A percentile compares a stretch with the other conserved stretches of the same genome.
Evolutionary conservation across 2,888 invertebrate species (phyloP).

Genomic region (Chloroclysta siterata): DNA sequence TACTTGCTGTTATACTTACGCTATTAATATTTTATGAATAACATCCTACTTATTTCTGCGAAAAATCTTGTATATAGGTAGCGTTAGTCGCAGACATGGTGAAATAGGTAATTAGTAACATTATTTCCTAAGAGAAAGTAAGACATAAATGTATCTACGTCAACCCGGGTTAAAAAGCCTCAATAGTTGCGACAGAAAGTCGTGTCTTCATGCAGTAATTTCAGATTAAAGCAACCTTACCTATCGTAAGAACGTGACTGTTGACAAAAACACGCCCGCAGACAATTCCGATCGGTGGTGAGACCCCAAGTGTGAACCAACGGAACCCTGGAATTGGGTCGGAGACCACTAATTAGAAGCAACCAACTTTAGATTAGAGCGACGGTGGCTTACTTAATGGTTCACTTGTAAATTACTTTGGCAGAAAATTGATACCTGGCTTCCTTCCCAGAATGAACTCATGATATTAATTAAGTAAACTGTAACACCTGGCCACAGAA

Average conservation of each 20-base stretch:
- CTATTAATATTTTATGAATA: too few species aligned
- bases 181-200: slow-evolving; percentile 13
- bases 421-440: slow-evolving; percentile 13
- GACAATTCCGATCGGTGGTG: slow-evolving; percentile 56
- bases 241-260: slow-evolving; percentile 62
- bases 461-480: not conserved
- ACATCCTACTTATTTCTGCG: too few species aligned
- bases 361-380: slow-evolving; percentile 35
- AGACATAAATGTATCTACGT: too few species aligned
- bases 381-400: slow-evolving; percentile 24
- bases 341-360: slow-evolving; percentile 42
- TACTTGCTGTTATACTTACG: too few species aligned
- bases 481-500: too few species aligned
- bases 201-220: slow-evolving; percentile 3
- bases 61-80: too few species aligned
- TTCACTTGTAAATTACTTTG: slow-evolving; percentile 26
- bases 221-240: slow-evolving; percentile 62
- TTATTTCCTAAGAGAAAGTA: too few species aligned
- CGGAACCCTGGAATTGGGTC: slow-evolving; percentile 35
- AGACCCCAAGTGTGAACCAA: slow-evolving; percentile 45
- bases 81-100: too few species aligned
- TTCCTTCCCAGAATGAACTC: not conserved
- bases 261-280: slow-evolving; percentile 69
- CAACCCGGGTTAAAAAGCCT: too few species aligned
- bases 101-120: too few species aligned